Evolutionary conservation across 2,113 vertebrate genomes (phyloP).

Genomic region (Nycticorax nycticorax): DNA sequence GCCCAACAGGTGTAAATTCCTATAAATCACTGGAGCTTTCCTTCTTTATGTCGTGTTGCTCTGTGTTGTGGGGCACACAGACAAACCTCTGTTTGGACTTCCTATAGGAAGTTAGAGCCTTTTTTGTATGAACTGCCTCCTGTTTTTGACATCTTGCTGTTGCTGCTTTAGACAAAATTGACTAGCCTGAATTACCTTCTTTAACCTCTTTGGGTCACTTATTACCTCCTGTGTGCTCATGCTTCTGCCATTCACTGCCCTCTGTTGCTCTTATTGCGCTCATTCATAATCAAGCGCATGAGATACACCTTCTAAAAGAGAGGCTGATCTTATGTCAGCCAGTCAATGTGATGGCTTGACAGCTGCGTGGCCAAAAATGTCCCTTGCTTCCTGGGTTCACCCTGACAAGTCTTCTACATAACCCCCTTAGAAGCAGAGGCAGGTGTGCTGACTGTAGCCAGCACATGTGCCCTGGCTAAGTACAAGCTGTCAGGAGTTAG

Average conservation of each 20-base stretch:
- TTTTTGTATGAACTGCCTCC: not conserved
- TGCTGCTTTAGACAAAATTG: not conserved
- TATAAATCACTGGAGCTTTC: not conserved
- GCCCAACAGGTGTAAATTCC: constrained; percentile 49
- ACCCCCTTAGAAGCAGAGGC: not conserved
- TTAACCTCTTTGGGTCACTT: not conserved
- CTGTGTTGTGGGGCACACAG: not conserved
- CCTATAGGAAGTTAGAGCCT: not conserved
- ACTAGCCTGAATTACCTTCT: not conserved
- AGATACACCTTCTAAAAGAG: not conserved
- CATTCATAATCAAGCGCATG: not conserved
- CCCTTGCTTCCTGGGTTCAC: not conserved
- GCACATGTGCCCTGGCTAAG: accelerated
- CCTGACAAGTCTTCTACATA: not conserved
- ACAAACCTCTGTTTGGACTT: not conserved
- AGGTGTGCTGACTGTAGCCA: not conserved
- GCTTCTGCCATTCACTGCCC: not conserved
- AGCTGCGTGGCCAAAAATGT: not conserved
- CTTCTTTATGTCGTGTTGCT: not conserved
- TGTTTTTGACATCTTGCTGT: not conserved
- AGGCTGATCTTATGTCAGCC: not conserved
- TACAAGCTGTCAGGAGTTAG: not conserved
- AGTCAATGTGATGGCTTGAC: not conserved
- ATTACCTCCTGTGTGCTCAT: not conserved
- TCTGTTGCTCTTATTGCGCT: not conserved